Conservation (phyloP, 1,140 invertebrate genomes). For the Rhopalosiphum padi region DNA sequence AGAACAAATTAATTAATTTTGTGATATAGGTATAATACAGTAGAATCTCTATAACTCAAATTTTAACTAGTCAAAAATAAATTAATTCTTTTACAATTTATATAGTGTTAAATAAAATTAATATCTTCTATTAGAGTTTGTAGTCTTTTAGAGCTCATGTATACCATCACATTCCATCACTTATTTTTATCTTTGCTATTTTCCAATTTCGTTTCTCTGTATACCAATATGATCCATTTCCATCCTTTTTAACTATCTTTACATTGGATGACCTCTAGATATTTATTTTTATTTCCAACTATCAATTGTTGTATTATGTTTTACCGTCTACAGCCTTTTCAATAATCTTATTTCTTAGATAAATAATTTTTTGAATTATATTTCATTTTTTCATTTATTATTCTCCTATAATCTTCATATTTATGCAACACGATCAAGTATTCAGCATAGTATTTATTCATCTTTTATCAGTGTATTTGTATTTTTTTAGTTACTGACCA, state of each 20-base stretch:
- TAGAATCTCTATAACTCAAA: background rate
- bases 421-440: background rate
- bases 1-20: background rate
- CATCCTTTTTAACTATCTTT: too few species aligned
- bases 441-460: background rate
- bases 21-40: constrained; percentile 5
- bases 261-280: too few species aligned
- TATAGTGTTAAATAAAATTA: background rate
- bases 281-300: too few species aligned
- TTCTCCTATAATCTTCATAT: background rate
- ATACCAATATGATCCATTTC: background rate
- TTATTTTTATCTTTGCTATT: background rate
- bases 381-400: too few species aligned
- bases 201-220: background rate
- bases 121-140: background rate
- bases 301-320: too few species aligned
- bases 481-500: background rate
- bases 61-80: constrained; percentile 3
- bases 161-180: background rate
- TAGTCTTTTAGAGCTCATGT: background rate
- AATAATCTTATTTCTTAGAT: too few species aligned
- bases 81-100: background rate
- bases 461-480: background rate
- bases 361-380: too few species aligned
- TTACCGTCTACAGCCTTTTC: too few species aligned